Evolutionary conservation across 2,797 vertebrate genomes (phyloP).

Genomic region (Myripristis murdjan): DNA sequence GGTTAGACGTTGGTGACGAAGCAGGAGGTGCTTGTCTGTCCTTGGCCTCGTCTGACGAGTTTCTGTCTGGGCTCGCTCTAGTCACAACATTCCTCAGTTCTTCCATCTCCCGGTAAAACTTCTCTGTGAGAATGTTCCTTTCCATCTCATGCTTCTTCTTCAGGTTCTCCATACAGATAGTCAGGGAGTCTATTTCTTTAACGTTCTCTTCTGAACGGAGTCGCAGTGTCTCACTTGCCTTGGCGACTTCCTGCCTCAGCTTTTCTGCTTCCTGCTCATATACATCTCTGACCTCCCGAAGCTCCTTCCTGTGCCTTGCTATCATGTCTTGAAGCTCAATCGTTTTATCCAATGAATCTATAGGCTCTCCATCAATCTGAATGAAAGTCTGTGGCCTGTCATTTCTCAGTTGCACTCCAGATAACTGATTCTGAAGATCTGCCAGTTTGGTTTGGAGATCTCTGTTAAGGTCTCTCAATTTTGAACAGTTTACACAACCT

Average conservation of each 20-base stretch:
- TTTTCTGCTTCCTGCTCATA: conserved; percentile 79
- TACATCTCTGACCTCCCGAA: conserved; percentile 79
- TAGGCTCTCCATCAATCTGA: conserved; percentile 78
- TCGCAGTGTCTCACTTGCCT: conserved; percentile 74
- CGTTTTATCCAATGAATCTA: conserved; percentile 79
- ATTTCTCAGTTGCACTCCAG: conserved; percentile 42
- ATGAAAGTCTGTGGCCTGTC: conserved; percentile 52
- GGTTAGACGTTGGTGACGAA: conserved; percentile 42
- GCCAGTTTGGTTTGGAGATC: conserved; percentile 72
- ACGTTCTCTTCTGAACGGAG: conserved; percentile 82
- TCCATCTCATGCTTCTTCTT: conserved; percentile 83
- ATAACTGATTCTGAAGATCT: conserved; percentile 64
- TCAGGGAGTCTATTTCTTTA: conserved; percentile 83
- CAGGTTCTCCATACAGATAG: conserved; percentile 84
- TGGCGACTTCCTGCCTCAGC: conserved; percentile 75
- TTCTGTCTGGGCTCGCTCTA: conserved; percentile 24
- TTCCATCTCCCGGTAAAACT: conserved; percentile 80
- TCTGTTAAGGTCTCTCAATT: conserved; percentile 69
- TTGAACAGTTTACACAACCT: conserved; percentile 75
- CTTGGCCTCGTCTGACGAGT: not conserved
- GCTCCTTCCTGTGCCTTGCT: conserved; percentile 81
- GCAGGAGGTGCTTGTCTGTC: fast-evolving
- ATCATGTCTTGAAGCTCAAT: conserved; percentile 80
- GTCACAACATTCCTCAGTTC: conserved; percentile 74
- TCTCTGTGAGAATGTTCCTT: conserved; percentile 61